Evolutionary conservation across 2,888 invertebrate genomes (phyloP), one percentile per base, ranked within the genome.

Genomic region (Limnephilus auricula): DNA sequence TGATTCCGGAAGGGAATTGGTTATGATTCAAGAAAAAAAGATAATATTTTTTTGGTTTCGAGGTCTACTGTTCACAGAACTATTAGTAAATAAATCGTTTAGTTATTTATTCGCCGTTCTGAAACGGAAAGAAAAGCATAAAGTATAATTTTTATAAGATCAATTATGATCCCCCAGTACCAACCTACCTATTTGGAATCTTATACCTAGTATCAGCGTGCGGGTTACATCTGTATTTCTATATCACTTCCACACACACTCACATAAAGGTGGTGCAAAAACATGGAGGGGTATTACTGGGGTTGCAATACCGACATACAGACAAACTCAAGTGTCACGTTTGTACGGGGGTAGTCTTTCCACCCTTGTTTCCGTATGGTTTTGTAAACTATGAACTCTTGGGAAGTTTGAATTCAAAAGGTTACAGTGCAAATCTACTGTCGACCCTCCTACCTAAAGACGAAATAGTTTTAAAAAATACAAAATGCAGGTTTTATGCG

Each of bases 271-370:
- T 65, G 34, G 82, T 31, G 15, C 31, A 31, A 82, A 34, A 82
- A 82, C 32, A 82, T 82, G 25, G 34, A 82, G 82, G 32, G 82
- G 10, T 37, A 82, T 82, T 82, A 34, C 32, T 10, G 37, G 82
- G 82, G 34, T 82, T 25, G 32, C 32, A 82, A 82, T 82, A 82
- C 31, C 82, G 31, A 82, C 25, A 82, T 32, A 82, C 34, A 82
- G 82, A 82, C 80, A 82, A 82, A 82, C 82, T 82, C 37, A 34
- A 82, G 32, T 34, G 82, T 82, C 32, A 82, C 82, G 32, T 82
- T 82, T 82, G 82, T 32, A 80, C 80, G 31, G 80, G 80, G 80
- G 31, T 80, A 18, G 32, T 80, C 65, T 65, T 65, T 65, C 25
- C 25, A 65, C 25, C 32, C 80, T 80, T 80, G 32, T 80, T 80